These are phyloP conservation scores for Nephrotoma flavescens DNA, from an alignment of 2,888 invertebrate species.

Conservation along the genomic window DNA sequence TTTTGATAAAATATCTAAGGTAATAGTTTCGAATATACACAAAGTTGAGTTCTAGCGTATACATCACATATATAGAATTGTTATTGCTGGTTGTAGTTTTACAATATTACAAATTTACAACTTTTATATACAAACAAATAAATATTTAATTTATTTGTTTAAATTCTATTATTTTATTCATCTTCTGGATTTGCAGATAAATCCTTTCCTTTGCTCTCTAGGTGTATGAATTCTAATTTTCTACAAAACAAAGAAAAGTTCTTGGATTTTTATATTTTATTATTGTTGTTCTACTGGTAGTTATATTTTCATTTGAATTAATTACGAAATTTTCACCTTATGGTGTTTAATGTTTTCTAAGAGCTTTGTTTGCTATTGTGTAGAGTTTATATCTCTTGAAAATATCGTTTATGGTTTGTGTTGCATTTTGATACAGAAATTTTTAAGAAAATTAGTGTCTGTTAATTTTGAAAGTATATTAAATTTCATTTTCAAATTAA, in stretches of 20 bases:
- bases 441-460: no score
- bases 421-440: no score
- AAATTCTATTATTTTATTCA: background rate
- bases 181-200: background rate
- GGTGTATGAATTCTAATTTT: background rate
- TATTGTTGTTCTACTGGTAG: background rate
- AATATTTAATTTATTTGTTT: background rate
- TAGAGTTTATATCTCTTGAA: background rate
- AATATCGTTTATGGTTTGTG: no score
- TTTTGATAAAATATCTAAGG: background rate
- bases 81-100: background rate
- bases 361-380: background rate
- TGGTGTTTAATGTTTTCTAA: background rate
- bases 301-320: background rate
- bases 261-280: background rate
- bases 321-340: background rate
- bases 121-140: background rate
- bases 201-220: background rate
- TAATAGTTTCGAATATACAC: background rate
- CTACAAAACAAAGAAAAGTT: background rate
- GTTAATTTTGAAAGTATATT: no score
- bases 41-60: background rate
- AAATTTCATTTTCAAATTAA: no score
- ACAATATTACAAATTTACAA: background rate
- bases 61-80: background rate